These are phyloP conservation scores for Leucopsar rothschildi DNA, from an alignment of 2,113 vertebrate genomes.

Conservation along the genomic window DNA sequence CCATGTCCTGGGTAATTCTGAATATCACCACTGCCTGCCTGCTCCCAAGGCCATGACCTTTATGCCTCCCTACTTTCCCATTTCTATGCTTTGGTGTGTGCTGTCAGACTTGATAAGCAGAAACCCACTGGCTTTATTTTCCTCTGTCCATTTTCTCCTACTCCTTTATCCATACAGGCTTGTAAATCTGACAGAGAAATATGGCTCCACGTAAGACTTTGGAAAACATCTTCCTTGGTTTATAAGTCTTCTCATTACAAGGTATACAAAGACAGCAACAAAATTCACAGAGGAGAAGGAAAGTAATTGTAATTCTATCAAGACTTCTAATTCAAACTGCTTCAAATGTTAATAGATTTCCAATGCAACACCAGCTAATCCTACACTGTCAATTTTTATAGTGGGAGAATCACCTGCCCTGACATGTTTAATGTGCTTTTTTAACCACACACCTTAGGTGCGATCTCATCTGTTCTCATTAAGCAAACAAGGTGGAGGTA, in stretches of 20 bases:
- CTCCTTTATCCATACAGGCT: background rate
- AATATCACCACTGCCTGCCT: background rate
- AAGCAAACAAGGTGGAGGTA: background rate
- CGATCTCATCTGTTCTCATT: constrained; percentile 43
- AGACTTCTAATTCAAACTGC: constrained; percentile 35
- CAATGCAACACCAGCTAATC: constrained; percentile 12
- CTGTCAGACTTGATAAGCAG: background rate
- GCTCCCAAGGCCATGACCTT: background rate
- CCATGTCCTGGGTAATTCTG: background rate
- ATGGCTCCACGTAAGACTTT: background rate
- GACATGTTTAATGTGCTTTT: constrained; percentile 50
- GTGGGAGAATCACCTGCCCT: constrained; percentile 14
- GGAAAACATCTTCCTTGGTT: constrained; percentile 1
- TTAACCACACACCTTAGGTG: background rate
- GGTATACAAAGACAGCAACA: background rate
- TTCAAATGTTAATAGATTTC: constrained; percentile 66
- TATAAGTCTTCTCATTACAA: constrained; percentile 5
- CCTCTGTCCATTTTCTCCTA: background rate
- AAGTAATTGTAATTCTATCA: constrained; percentile 55
- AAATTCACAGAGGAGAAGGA: constrained; percentile 14
- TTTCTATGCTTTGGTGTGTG: background rate
- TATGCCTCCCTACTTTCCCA: background rate
- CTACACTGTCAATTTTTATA: constrained; percentile 25
- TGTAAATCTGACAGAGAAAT: background rate
- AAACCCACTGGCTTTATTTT: background rate